Conservation (phyloP, 2,888 invertebrate species). For the Oxytorus armatus region DNA sequence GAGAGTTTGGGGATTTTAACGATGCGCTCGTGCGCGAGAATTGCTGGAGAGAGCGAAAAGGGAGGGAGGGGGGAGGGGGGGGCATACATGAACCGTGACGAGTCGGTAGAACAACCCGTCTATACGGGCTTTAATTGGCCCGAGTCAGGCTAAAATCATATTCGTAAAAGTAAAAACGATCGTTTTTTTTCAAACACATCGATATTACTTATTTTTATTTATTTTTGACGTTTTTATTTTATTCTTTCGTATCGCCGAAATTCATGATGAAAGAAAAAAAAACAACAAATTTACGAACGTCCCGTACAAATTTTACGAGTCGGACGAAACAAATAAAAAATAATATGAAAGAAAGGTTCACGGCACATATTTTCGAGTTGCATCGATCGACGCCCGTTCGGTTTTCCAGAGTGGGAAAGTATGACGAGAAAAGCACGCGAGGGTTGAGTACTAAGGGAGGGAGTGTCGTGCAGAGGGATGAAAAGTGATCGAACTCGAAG, state of each 20-base stretch:
- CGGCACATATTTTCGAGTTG: constrained; percentile 58
- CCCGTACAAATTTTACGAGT: neutral
- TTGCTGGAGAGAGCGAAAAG: no score
- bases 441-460: neutral
- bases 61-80: no score
- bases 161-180: neutral
- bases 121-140: constrained; percentile 3
- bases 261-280: no score
- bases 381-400: constrained; percentile 52
- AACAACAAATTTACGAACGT: no score
- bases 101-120: constrained; percentile 1
- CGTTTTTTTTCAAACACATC: neutral
- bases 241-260: no score
- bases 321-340: neutral
- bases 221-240: no score
- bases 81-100: neutral
- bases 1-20: constrained; percentile 49
- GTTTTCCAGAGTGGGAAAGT: constrained; percentile 16
- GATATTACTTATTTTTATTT: no score
- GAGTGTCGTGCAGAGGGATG: constrained; percentile 18
- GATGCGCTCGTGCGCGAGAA: constrained; percentile 20
- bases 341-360: neutral
- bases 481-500: constrained; percentile 21
- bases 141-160: constrained; percentile 8
- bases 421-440: constrained; percentile 17